These are phyloP conservation scores for Myocastor coypus DNA, from an alignment of 2,113 vertebrate genomes.

Conservation along the genomic window DNA sequence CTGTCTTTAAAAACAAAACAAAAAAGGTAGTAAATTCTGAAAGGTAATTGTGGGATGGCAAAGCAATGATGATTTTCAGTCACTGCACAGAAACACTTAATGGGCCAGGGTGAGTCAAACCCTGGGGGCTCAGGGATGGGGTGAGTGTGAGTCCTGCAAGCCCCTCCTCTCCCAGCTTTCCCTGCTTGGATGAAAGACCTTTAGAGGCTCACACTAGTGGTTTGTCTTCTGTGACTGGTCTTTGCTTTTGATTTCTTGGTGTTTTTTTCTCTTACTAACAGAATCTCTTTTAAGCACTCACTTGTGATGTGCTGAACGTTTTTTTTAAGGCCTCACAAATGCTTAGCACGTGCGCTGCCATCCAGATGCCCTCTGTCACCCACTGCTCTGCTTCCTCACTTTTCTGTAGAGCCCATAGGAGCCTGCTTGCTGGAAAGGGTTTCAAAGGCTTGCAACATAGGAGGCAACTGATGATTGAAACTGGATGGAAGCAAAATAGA, in stretches of 20 bases:
- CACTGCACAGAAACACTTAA: not conserved
- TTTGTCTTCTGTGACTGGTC: not conserved
- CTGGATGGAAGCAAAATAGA: conserved; percentile 39
- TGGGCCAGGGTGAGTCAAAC: not conserved
- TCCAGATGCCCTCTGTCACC: not conserved
- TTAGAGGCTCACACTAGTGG: not conserved
- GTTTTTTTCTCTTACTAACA: not conserved
- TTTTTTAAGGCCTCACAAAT: not conserved
- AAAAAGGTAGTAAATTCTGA: not conserved
- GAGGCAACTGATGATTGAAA: not conserved
- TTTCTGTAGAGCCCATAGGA: not conserved
- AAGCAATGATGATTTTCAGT: conserved; percentile 26
- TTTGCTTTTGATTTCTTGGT: conserved; percentile 33
- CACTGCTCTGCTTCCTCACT: not conserved
- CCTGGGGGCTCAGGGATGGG: not conserved
- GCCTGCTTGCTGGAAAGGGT: not conserved
- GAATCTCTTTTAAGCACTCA: not conserved
- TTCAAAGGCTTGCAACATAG: not conserved
- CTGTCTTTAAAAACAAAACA: not conserved
- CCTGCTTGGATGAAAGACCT: not conserved
- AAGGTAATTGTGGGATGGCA: not conserved
- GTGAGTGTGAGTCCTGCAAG: not conserved
- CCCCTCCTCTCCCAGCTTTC: not conserved
- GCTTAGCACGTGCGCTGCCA: not conserved
- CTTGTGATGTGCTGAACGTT: not conserved